Base-by-base conservation (phyloP, 2,113 vertebrate genomes). In the Corvus cornix region DNA sequence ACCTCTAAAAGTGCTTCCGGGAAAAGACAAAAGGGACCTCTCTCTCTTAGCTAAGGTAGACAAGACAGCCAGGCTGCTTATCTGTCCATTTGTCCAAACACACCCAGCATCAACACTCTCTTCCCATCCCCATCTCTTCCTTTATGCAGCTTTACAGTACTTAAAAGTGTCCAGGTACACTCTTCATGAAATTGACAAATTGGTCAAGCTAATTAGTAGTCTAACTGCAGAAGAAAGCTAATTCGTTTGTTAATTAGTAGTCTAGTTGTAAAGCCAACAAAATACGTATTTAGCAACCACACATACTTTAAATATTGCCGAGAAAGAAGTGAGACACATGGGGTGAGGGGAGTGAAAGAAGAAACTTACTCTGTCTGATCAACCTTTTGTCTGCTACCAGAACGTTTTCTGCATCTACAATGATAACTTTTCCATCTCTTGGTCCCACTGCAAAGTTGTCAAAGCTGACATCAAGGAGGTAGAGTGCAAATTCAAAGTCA, bases 401-500 rank as follows among this genome's bases (percentile, higher is more conserved):
- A 52, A 99, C 99, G 2, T 99, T 99, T 98, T 99, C 99, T 2
- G 99, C 99, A 90, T 99, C 99, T n/a, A 99, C 99, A 31, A 99
- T 99, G 93, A 99, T 99, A 90, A 99, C 99, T 84, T 99, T 99
- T 43, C 99, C 99, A 63, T 99, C 99, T 81, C 99, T 98, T 2
- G 99, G 98, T 92, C 99, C 99, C 80, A 99, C 99, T 14, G 99
- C 99, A 67, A 99, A 99, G 98, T 99, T 99, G 97, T 99, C 99
- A 26, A 99, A 99, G 97, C 99, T 99, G 98, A 99, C 99, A 12
- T 99, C 99, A 62, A 99, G 98, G 98, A 99, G 99, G 98, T 99
- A 99, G 98, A 99, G 99, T 86, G 99, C 99, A 91, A 99, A 99
- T 96, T 99, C 99, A 97, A 99, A 99, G 98, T 99, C 99, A 95